Conservation (phyloP, 2,113 vertebrate species). For the Cochlearius cochlearius region DNA sequence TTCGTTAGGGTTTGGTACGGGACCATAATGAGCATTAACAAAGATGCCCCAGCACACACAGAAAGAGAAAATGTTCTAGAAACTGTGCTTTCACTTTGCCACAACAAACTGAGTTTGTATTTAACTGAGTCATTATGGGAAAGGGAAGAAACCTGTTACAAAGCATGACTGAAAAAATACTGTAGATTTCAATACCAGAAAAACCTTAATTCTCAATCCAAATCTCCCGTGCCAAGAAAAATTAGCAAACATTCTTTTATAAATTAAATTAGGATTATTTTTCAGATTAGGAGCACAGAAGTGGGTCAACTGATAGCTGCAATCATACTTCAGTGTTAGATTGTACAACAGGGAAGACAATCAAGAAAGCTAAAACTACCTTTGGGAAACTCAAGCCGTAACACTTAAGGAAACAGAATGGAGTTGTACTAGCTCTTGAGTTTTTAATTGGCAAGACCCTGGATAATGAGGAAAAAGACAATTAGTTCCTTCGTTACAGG, state of each 20-base stretch:
- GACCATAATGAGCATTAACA: background rate
- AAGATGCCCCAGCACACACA: background rate
- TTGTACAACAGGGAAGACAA: background rate
- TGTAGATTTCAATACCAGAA: background rate
- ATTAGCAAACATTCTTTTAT: background rate
- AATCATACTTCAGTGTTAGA: background rate
- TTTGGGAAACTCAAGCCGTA: background rate
- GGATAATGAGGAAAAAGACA: background rate
- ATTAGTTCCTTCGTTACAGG: background rate
- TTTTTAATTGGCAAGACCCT: background rate
- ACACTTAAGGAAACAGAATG: background rate
- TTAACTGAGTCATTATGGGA: background rate
- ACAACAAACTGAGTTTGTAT: background rate
- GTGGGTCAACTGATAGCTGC: background rate
- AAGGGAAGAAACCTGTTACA: background rate
- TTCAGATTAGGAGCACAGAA: background rate
- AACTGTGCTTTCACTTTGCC: background rate
- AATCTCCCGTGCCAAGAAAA: background rate
- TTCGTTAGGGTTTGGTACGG: background rate
- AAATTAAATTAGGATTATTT: background rate
- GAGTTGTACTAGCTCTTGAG: background rate
- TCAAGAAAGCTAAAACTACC: background rate
- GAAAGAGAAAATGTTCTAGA: background rate
- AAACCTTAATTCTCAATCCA: background rate
- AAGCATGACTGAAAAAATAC: background rate